Conservation (phyloP, 1,140 invertebrate genomes). For the Temnothorax longispinosus region DNA sequence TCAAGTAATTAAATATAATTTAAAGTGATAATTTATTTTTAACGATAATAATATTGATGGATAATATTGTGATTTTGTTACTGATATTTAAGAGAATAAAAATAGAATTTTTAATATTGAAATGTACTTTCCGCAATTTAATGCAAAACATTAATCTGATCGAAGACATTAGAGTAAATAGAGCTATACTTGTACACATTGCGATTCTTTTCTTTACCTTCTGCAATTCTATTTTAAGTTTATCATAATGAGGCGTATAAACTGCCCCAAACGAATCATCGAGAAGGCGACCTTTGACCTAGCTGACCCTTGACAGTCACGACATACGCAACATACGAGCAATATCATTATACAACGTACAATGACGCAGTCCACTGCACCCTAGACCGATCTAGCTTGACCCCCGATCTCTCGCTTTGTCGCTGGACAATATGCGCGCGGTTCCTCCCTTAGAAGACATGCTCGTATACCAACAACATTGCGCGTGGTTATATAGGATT, state of each 20-base stretch:
- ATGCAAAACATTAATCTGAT: neutral
- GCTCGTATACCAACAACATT: slow-evolving; percentile 52
- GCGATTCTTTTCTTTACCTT: neutral
- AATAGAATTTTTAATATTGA: neutral
- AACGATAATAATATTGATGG: neutral
- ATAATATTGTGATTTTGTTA: neutral
- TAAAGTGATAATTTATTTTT: neutral
- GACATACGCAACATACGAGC: slow-evolving; percentile 73
- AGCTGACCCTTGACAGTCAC: slow-evolving; percentile 69
- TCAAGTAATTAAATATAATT: neutral
- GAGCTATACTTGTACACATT: neutral
- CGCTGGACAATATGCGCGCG: slow-evolving; percentile 59
- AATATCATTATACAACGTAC: slow-evolving; percentile 77
- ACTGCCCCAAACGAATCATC: slow-evolving; percentile 57
- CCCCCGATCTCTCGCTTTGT: slow-evolving; percentile 60
- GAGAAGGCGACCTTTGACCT: slow-evolving; percentile 74
- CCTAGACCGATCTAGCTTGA: slow-evolving; percentile 72
- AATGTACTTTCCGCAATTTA: neutral
- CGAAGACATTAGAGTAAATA: neutral
- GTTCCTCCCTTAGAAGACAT: slow-evolving; percentile 66
- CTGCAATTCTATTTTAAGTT: slow-evolving; percentile 56
- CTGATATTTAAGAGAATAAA: neutral
- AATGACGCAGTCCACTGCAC: slow-evolving; percentile 75
- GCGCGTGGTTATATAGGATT: neutral
- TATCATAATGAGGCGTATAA: slow-evolving; percentile 75